Conservation (phyloP, 2,113 vertebrate species). For the Solea senegalensis region DNA sequence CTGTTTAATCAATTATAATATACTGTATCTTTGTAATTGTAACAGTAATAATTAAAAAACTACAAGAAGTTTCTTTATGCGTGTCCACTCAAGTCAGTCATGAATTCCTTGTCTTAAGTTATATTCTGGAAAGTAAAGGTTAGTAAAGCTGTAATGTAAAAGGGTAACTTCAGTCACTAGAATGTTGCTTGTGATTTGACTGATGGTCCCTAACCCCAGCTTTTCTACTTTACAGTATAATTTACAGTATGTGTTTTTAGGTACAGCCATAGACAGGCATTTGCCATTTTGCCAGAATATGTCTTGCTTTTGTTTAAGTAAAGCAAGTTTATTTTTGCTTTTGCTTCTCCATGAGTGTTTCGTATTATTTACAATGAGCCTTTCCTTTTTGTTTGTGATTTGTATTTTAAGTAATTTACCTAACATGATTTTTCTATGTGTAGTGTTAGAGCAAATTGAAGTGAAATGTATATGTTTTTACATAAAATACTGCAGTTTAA, state of each 20-base stretch:
- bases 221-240: slow-evolving; percentile 22
- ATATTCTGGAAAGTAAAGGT: too few species aligned
- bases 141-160: too few species aligned
- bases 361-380: too few species aligned
- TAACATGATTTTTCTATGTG: not conserved
- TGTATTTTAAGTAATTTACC: not conserved
- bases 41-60: too few species aligned
- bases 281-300: not conserved
- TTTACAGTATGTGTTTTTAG: not conserved
- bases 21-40: too few species aligned
- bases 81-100: too few species aligned
- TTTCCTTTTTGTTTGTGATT: not conserved
- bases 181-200: not conserved
- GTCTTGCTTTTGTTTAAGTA: not conserved
- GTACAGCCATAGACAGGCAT: not conserved
- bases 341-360: not conserved
- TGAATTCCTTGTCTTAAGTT: too few species aligned
- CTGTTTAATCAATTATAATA: too few species aligned
- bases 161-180: not conserved
- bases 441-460: not conserved
- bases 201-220: slow-evolving; percentile 48
- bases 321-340: not conserved
- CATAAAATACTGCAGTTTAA: too few species aligned
- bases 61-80: too few species aligned
- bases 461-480: too few species aligned